Evolutionary conservation across 1,140 invertebrate species (phyloP), one percentile per base, ranked within the genome.

Genomic region (Zaprionus kolodkinae): DNA sequence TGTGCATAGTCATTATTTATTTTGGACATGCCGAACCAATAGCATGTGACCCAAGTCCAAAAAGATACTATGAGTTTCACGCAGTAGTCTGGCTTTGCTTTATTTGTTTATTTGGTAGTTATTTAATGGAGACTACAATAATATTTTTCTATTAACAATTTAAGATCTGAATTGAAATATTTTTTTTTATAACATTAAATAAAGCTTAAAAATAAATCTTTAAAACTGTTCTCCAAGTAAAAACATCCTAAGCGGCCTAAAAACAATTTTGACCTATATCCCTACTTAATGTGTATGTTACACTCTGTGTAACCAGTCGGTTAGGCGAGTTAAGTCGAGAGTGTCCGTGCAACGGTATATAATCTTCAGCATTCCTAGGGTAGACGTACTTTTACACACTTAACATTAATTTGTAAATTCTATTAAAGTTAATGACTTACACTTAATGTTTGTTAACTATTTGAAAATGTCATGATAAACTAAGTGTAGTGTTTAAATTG

Each of bases 381-480:
- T n/a, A n/a, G n/a, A n/a, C n/a, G n/a, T n/a, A n/a, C n/a, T n/a
- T n/a, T n/a, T n/a, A n/a, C n/a, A n/a, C n/a, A n/a, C n/a, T n/a
- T n/a, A n/a, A n/a, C n/a, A 81, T 70, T 72, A 81, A 81, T 79
- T 84, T 81, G 64, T 81, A 75, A 77, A 61, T 59, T 72, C 81
- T 88, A 89, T 79, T 89, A 89, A 76, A 89, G 54, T 76, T 89
- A 89, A 89, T 89, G 85, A 89, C 85, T 89, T 89, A 89, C 66
- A 27, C 83, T 79, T 82, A 82, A 10, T 40, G 21, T 69, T 56
- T 72, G 79, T 82, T 87, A 87, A 55, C 78, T 48, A 72, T 52
- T 59, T 36, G 13, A 65, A 65, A 71, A 79, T 73, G 74, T 45
- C 56, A 81, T 50, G 45, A 50, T 17, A 50, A 50, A 50, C 12